phyloP scores from a whole-genome alignment of 2,113 vertebrate genomes.

The Oncorhynchus masou region DNA sequence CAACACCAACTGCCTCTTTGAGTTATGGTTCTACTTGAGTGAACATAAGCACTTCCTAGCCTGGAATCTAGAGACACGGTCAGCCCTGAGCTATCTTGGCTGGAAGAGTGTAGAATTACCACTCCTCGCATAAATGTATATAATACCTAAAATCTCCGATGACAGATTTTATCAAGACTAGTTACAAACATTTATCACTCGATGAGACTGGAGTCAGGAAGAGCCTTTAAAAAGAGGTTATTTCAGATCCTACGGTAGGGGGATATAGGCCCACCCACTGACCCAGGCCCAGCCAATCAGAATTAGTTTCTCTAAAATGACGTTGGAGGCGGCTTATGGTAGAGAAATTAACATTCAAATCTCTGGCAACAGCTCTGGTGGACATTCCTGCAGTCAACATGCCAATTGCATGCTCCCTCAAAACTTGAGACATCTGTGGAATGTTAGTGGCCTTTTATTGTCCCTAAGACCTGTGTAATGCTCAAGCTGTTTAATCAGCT shows the following conservation, averaged over 20 bases:
- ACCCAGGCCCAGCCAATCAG: too few species aligned
- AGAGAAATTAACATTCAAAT: too few species aligned
- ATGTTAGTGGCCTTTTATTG: too few species aligned
- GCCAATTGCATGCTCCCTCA: too few species aligned
- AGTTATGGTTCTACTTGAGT: slow-evolving; percentile 36
- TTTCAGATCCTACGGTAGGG: slow-evolving; percentile 67
- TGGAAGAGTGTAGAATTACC: slow-evolving; percentile 63
- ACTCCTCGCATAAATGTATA: slow-evolving; percentile 68
- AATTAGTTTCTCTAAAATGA: too few species aligned
- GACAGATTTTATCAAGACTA: slow-evolving; percentile 74
- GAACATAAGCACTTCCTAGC: slow-evolving; percentile 49
- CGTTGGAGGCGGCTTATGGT: too few species aligned
- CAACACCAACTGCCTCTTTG: slow-evolving; percentile 42
- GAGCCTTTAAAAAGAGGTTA: slow-evolving; percentile 63
- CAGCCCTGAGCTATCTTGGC: slow-evolving; percentile 54
- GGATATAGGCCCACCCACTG: not conserved
- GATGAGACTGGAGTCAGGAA: slow-evolving; percentile 63
- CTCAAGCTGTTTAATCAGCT: too few species aligned
- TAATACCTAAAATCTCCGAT: slow-evolving; percentile 68
- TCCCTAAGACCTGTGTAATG: too few species aligned
- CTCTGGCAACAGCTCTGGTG: too few species aligned
- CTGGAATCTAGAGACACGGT: slow-evolving; percentile 38
- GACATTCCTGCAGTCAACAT: too few species aligned
- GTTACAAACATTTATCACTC: slow-evolving; percentile 71
- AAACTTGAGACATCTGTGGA: too few species aligned